Conservation (phyloP, 2,113 vertebrate species). For the Pomatostomus ruficeps region DNA sequence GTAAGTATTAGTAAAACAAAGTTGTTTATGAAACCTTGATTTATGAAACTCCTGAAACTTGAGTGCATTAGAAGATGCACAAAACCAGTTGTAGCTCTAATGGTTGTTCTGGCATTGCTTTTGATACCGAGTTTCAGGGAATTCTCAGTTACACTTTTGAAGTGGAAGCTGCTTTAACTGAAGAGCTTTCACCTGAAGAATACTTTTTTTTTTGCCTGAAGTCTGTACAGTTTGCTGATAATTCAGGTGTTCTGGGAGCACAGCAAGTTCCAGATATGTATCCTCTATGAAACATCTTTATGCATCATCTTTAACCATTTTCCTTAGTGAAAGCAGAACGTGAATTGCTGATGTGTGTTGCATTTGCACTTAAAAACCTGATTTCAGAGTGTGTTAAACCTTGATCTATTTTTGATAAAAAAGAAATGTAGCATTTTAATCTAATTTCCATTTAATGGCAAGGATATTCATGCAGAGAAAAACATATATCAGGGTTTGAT, state of each 20-base stretch:
- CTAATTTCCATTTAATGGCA: constrained; percentile 37
- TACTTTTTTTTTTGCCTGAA: not conserved
- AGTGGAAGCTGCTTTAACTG: not conserved
- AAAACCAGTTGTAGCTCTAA: not conserved
- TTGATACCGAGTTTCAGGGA: not conserved
- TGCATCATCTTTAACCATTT: not conserved
- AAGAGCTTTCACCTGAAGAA: not conserved
- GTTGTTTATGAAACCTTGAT: not conserved
- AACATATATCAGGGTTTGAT: constrained; percentile 2
- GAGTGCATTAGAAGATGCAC: not conserved
- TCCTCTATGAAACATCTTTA: not conserved
- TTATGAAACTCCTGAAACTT: not conserved
- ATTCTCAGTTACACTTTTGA: not conserved
- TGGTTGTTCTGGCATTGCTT: not conserved
- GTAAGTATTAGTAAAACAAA: not conserved
- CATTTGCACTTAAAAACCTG: constrained; percentile 44
- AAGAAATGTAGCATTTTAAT: constrained; percentile 29
- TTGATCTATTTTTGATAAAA: constrained; percentile 49
- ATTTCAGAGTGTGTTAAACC: constrained; percentile 25
- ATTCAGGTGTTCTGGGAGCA: not conserved
- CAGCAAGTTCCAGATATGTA: not conserved
- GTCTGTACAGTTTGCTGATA: not conserved
- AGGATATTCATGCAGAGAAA: constrained; percentile 27
- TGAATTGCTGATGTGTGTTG: constrained; percentile 10
- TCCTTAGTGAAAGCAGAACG: not conserved